Evolutionary conservation across 2,113 vertebrate species (phyloP), one percentile per base, ranked within the genome.

Genomic region (Accipiter cooperii): DNA sequence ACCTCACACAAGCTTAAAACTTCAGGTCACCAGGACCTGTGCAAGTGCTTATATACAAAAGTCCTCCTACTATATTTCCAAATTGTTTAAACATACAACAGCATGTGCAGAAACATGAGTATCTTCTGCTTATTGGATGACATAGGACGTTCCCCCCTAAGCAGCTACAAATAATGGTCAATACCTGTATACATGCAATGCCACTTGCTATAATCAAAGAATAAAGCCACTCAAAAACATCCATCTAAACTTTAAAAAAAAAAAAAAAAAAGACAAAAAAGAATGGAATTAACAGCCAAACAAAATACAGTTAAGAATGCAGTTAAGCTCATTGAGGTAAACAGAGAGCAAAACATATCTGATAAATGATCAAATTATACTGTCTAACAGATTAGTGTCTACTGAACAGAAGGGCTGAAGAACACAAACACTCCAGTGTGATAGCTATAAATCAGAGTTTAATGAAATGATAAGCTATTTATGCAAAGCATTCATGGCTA

Each of bases 381-480:
- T n/a, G 22, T 31, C 69, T 51, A 24, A 73, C 60, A 95, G 80
- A 87, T 87, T 49, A 89, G 46, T 49, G 28, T 65, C 86, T 86
- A 6, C 55, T 13, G 65, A 92, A 84, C 73, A 95, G 92, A 73
- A 93, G 93, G 94, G 46, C 69, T 94, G 69, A 89, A 79, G 87
- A 91, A 38, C 68, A 92, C 83, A 75, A 68, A 74, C 77, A 89
- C 49, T 96, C 52, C 61, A 57, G 65, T 5, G 17, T 49, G 70
- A 76, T 1, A 84, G 89, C 54, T 54, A 46, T 42, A 87, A 91
- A 91, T 91, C 81, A 91, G 61, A 78, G n/a, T 76, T 76, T 94
- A 96, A 95, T 87, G 81, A 91, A 94, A 96, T 61, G 14, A 93
- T 89, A 75, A 92, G 66, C 81, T 66, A 91, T 82, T 92, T 89